Base-by-base conservation (phyloP, 2,113 vertebrate species). In the Poeciliopsis occidentalis region DNA sequence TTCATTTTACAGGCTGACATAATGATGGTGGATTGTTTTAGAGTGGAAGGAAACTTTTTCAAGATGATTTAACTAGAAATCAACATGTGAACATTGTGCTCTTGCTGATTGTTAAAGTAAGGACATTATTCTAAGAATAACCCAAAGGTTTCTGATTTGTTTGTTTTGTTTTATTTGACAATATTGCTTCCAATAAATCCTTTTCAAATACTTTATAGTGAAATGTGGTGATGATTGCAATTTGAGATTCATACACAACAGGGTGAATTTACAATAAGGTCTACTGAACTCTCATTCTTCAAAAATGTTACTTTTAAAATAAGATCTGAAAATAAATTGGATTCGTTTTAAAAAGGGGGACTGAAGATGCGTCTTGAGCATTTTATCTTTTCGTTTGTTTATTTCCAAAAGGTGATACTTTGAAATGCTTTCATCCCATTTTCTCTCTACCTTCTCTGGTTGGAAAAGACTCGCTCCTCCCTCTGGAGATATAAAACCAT, bases 391-490 rank as follows among this genome's bases (percentile, higher is more conserved):
- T 13, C 12, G 12, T 12, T 41, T 13, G 12, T 41, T 12, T 11
- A 34, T 10, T 37, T 37, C 34, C 34, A 37, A n/a, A 5, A n/a
- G 4, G 51, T 57, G 5, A 57, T 57, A n/a, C 51, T 57, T 47
- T 47, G 15, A 41, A 41, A 61, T 57, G 51, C 17, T 31, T 22
- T 31, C 29, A 15, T 41, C 3, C 8, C 1, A 57, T 57, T 24
- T 24, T 57, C 51, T 57, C 51, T 8, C 5, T 24, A 24, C 7
- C 19, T n/a, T 24, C 51, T 54, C 1, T 57, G 17, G 51, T 11
- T 57, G 51, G 24, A 27, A 64, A 61, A 30, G 0, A 27, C 10
- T 47, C 88, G 91, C 91, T 85, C 91, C 91, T 89, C 92, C 88
- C 85, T 86, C 76, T 63, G 37, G 29, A 77, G 39, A 64, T 75